phyloP scores from a whole-genome alignment of 2,888 invertebrate species.

The Parthenolecanium corni region DNA sequence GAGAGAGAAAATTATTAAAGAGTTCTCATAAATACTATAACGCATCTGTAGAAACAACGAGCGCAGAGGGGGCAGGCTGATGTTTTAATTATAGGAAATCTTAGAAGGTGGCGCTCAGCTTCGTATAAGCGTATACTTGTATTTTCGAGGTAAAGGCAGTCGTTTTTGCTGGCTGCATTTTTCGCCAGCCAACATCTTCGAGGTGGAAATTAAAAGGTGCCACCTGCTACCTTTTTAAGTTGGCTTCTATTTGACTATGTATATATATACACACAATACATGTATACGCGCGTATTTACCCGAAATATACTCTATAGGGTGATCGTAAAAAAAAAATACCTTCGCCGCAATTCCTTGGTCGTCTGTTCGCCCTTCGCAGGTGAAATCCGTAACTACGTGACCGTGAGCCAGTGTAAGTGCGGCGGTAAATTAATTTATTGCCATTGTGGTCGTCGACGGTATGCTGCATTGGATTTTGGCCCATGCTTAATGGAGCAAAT shows the following conservation, averaged over 20 bases:
- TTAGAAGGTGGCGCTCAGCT: constrained; percentile 8
- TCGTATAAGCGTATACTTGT: too few relatives aligned
- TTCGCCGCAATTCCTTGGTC: too few relatives aligned
- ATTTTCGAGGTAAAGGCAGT: too few relatives aligned
- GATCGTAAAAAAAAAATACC: too few relatives aligned
- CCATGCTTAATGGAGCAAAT: too few relatives aligned
- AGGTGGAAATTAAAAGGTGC: constrained; percentile 23
- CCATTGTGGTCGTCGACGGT: too few relatives aligned
- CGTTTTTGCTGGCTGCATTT: constrained; percentile 17
- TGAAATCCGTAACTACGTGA: neutral
- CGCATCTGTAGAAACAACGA: constrained; percentile 25
- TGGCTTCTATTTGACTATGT: constrained; percentile 12
- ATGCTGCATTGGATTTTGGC: too few relatives aligned
- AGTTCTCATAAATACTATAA: constrained; percentile 28
- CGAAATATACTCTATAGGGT: neutral
- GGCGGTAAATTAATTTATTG: neutral
- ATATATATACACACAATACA: constrained; percentile 2
- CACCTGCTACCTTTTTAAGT: constrained; percentile 24
- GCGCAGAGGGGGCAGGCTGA: neutral
- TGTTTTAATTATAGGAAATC: constrained; percentile 27
- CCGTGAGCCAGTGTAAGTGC: neutral
- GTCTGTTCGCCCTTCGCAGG: too few relatives aligned
- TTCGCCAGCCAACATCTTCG: constrained; percentile 7
- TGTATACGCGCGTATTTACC: constrained; percentile 5
- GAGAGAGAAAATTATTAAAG: constrained; percentile 18